These are phyloP conservation scores for Chromoteleia sp. DNA, from an alignment of 2,888 invertebrate genomes.

Conservation along the genomic window DNA sequence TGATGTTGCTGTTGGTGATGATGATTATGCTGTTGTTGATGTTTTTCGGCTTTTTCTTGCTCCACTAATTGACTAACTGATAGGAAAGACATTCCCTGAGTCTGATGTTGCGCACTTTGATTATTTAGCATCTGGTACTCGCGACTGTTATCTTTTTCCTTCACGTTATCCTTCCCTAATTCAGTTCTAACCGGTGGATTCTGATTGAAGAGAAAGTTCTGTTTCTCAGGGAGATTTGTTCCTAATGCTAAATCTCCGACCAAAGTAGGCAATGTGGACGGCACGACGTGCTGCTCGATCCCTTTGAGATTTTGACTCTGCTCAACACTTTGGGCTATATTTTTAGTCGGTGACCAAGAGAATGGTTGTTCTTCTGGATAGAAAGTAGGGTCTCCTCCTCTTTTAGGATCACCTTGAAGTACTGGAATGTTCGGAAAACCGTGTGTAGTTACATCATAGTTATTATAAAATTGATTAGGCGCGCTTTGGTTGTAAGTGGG, in stretches of 20 bases:
- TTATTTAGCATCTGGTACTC: conserved; percentile 81
- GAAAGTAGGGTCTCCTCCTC: conserved; percentile 74
- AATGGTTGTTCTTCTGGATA: conserved; percentile 85
- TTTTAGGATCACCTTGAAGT: conserved; percentile 79
- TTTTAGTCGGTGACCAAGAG: conserved; percentile 87
- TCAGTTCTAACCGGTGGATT: conserved; percentile 72
- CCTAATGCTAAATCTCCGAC: conserved; percentile 87
- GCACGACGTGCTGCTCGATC: conserved; percentile 84
- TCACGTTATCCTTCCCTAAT: conserved; percentile 76
- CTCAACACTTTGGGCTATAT: conserved; percentile 83
- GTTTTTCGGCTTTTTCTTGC: conserved; percentile 84
- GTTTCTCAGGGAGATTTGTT: conserved; percentile 81
- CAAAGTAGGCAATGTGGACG: conserved; percentile 87
- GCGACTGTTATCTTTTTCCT: conserved; percentile 79
- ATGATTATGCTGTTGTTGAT: conserved; percentile 73
- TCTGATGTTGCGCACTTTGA: conserved; percentile 81
- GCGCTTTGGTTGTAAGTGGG: conserved; percentile 81
- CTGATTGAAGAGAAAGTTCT: conserved; percentile 81
- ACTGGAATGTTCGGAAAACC: conserved; percentile 81
- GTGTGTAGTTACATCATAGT: conserved; percentile 81
- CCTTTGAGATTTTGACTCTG: conserved; percentile 78
- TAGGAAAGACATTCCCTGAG: conserved; percentile 85
- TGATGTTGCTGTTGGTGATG: conserved; percentile 73
- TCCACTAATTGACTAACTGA: conserved; percentile 89
- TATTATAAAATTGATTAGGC: conserved; percentile 83